These are phyloP conservation scores for Dysidea cf. avara DNA, from an alignment of 37 sponge, comb jelly and placozoan genomes.

Conservation along the genomic window DNA sequence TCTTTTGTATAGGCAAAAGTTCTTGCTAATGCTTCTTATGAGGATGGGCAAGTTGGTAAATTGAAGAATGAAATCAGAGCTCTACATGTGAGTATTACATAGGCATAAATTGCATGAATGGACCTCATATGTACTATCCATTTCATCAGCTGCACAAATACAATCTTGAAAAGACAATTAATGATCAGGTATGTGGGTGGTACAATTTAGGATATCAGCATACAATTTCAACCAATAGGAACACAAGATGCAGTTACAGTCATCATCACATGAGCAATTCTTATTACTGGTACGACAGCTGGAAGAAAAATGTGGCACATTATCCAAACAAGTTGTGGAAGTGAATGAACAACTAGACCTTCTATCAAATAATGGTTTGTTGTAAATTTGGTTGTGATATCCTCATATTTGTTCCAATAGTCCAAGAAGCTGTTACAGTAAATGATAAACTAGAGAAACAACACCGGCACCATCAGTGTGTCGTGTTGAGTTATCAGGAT, in stretches of 20 bases:
- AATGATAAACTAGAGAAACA: conserved; percentile 47
- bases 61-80: conserved; percentile 78
- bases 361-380: conserved; percentile 57
- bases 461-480: conserved; percentile 64
- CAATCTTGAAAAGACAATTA: conserved; percentile 54
- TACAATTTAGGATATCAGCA: neutral
- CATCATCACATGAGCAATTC: conserved; percentile 52
- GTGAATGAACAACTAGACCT: conserved; percentile 49
- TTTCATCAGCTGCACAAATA: conserved; percentile 42
- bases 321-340: conserved; percentile 19
- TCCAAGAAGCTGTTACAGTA: conserved; percentile 33
- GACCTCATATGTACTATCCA: neutral
- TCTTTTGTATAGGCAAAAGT: too few species aligned
- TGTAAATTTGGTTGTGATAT: neutral
- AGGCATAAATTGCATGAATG: neutral
- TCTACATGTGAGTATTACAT: conserved; percentile 40
- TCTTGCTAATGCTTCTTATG: too few species aligned
- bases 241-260: conserved; percentile 51
- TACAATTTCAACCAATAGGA: conserved; percentile 13
- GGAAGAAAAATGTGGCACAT: conserved; percentile 46
- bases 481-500: conserved; percentile 7
- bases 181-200: conserved; percentile 51
- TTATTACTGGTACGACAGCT: conserved; percentile 41
- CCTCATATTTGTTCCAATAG: conserved; percentile 8
- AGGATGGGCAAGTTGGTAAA: too few species aligned